A percentile compares a stretch with the other conserved stretches of the same genome.
phyloP scores from a whole-genome alignment of 2,888 invertebrate genomes.

The Diplazon laetatorius region DNA sequence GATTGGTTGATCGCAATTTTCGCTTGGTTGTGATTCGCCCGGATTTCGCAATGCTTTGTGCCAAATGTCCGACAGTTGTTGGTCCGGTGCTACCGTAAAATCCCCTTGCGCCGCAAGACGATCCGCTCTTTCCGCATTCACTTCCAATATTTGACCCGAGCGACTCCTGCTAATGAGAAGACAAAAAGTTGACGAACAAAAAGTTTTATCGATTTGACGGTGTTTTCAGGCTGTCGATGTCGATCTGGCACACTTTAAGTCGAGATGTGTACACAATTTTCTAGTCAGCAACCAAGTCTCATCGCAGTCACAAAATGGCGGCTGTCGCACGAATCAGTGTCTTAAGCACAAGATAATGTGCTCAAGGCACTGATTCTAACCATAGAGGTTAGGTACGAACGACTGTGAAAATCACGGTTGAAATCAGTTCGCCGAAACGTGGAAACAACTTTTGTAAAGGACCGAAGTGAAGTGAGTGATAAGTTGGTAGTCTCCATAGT shows the following conservation, averaged over 20 bases:
- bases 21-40: constrained; percentile 68
- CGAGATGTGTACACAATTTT: background rate
- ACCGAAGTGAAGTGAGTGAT: too few species aligned
- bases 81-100: constrained; percentile 78
- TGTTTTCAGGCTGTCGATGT: background rate
- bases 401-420: too few species aligned
- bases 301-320: too few species aligned
- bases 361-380: too few species aligned
- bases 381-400: too few species aligned
- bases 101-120: constrained; percentile 80
- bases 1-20: constrained; percentile 68
- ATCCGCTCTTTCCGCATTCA: constrained; percentile 81
- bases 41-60: constrained; percentile 80
- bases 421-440: too few species aligned
- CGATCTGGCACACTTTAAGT: too few species aligned
- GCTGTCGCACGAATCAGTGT: too few species aligned
- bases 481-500: too few species aligned
- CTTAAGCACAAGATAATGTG: too few species aligned
- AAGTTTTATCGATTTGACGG: background rate
- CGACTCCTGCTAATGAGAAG: constrained; percentile 70
- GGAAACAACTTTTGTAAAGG: too few species aligned
- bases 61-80: constrained; percentile 81
- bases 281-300: background rate
- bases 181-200: too few species aligned
- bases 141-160: constrained; percentile 78